Conservation (phyloP, 2,797 vertebrate species). For the Hozukius guyotensis region DNA sequence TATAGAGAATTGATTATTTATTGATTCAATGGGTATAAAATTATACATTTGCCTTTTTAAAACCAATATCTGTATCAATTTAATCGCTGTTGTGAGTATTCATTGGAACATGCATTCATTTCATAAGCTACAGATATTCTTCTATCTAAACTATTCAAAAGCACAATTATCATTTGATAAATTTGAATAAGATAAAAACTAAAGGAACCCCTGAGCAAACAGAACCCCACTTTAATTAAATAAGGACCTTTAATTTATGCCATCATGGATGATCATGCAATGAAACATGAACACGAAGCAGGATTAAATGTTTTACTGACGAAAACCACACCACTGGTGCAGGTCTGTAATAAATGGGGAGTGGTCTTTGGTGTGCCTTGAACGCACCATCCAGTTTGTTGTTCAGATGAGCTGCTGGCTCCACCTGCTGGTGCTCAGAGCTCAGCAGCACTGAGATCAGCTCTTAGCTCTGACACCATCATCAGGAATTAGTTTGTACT, state of each 20-base stretch:
- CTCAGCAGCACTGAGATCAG: slow-evolving; percentile 26
- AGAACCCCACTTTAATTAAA: slow-evolving; percentile 21
- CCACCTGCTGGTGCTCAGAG: slow-evolving; percentile 76
- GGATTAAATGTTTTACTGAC: not conserved
- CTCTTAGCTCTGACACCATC: not conserved
- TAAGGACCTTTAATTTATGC: not conserved
- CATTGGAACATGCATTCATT: not conserved
- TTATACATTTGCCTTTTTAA: not conserved
- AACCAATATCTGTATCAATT: not conserved
- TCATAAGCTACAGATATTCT: not conserved
- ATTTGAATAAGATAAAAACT: not conserved
- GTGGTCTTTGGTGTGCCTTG: slow-evolving; percentile 20
- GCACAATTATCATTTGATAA: not conserved
- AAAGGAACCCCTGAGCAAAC: not conserved
- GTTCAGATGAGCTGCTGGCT: slow-evolving; percentile 58
- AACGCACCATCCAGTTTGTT: slow-evolving; percentile 32
- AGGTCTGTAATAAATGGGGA: slow-evolving; percentile 2
- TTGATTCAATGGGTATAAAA: not conserved
- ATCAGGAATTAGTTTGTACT: too few relatives aligned
- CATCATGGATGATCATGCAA: not conserved
- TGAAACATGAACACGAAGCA: slow-evolving; percentile 11
- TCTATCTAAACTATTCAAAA: not conserved
- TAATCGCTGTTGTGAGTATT: not conserved
- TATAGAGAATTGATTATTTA: not conserved
- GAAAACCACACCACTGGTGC: slow-evolving; percentile 3